Percentiles rank a stretch among this genome's conserved stretches.
These are phyloP conservation scores for Porites rus DNA, from an alignment of 92 coral and sea anemone species.

Conservation along the genomic window DNA sequence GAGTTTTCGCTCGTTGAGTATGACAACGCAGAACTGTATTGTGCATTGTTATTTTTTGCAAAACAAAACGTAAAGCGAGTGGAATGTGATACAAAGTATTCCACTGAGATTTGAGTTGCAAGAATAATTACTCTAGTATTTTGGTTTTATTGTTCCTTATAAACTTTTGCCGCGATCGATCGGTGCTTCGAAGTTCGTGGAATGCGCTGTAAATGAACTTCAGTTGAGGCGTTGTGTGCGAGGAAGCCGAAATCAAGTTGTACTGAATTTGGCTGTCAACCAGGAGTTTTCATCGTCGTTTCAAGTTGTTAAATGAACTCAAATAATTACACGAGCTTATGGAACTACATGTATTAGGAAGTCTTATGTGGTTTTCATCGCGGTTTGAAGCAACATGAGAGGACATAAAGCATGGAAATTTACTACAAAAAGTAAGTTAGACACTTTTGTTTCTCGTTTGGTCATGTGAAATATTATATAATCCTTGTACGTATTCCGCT, in stretches of 20 bases:
- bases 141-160: background rate
- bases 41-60: background rate
- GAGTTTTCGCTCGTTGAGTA: background rate
- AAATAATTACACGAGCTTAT: constrained; percentile 2
- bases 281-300: background rate
- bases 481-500: background rate
- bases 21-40: background rate
- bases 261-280: background rate
- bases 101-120: background rate
- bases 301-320: constrained; percentile 19
- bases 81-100: background rate
- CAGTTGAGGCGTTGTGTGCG: background rate
- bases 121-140: background rate
- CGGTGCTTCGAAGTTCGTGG: background rate
- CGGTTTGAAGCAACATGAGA: constrained; percentile 22
- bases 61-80: background rate
- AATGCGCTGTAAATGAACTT: background rate
- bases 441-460: background rate
- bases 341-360: constrained; percentile 11
- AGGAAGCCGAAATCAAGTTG: background rate
- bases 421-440: constrained; percentile 14
- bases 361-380: background rate
- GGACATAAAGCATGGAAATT: background rate
- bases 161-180: background rate
- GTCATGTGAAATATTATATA: background rate